Evolutionary conservation across 1,140 invertebrate species (phyloP).

Genomic region (Venturia canescens): DNA sequence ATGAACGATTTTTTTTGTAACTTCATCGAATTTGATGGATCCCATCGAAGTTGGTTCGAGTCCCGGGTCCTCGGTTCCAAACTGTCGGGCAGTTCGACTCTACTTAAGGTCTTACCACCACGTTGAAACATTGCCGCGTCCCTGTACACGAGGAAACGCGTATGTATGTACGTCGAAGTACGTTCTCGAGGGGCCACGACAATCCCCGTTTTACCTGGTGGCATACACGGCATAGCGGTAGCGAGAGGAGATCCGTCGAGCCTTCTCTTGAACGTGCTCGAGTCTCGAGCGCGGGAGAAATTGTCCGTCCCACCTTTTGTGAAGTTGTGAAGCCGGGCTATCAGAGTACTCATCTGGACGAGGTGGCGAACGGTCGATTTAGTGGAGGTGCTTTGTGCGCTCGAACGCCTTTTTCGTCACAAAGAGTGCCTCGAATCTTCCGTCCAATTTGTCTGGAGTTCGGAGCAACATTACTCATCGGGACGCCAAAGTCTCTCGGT

Average conservation of each 20-base stretch:
- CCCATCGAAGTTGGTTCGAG: too few relatives aligned
- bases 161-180: background rate
- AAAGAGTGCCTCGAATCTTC: background rate
- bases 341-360: slow-evolving; percentile 65
- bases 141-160: too few relatives aligned
- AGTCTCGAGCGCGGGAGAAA: slow-evolving; percentile 56
- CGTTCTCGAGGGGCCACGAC: slow-evolving; percentile 56
- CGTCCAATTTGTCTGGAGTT: background rate
- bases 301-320: slow-evolving; percentile 59
- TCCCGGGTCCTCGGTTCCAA: too few relatives aligned
- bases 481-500: too few relatives aligned
- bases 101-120: too few relatives aligned
- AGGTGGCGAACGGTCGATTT: slow-evolving; percentile 61
- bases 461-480: background rate
- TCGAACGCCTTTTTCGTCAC: slow-evolving; percentile 12
- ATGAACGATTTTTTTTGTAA: too few relatives aligned
- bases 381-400: slow-evolving; percentile 40
- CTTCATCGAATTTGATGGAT: too few relatives aligned
- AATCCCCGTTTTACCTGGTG: slow-evolving; percentile 62
- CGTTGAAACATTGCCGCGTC: too few relatives aligned
- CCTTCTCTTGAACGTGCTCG: slow-evolving; percentile 48
- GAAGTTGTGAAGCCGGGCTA: slow-evolving; percentile 59
- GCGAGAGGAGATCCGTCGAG: slow-evolving; percentile 48
- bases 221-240: slow-evolving; percentile 8
- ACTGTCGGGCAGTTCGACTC: too few relatives aligned